phyloP scores from a whole-genome alignment of 2,113 vertebrate genomes.

The Leptodactylus fuscus region DNA sequence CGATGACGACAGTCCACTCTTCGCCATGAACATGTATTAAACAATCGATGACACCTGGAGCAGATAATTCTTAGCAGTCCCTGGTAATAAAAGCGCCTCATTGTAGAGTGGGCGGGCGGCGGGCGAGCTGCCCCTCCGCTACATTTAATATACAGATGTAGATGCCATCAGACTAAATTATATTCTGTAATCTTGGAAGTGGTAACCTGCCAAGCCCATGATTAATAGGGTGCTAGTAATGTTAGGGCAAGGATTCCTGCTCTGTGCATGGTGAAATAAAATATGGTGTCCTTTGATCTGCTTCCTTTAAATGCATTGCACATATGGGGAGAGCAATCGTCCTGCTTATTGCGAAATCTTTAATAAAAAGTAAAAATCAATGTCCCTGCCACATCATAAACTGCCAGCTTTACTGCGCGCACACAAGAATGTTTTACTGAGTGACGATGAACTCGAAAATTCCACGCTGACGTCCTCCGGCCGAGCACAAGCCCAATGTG shows the following conservation, averaged over 20 bases:
- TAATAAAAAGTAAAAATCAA: constrained; percentile 49
- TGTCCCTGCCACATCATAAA: constrained; percentile 53
- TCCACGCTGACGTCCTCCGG: constrained; percentile 9
- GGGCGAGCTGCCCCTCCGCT: neutral
- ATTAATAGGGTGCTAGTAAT: constrained; percentile 51
- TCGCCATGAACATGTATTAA: neutral
- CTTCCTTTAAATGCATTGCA: constrained; percentile 38
- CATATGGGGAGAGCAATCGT: constrained; percentile 46
- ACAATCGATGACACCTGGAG: neutral
- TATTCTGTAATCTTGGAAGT: constrained; percentile 55
- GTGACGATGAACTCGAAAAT: constrained; percentile 57
- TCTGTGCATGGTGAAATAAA: constrained; percentile 50
- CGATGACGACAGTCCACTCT: neutral
- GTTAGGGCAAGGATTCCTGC: constrained; percentile 40
- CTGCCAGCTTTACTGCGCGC: neutral
- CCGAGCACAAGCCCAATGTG: neutral
- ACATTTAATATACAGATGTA: constrained; percentile 49
- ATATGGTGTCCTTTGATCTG: constrained; percentile 50
- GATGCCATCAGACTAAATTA: constrained; percentile 54
- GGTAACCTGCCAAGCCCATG: constrained; percentile 42
- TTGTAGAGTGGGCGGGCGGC: neutral
- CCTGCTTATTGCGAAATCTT: constrained; percentile 52
- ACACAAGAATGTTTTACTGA: constrained; percentile 41
- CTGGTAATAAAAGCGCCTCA: neutral
- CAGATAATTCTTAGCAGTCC: neutral